These are phyloP conservation scores for Archips xylosteana DNA, from an alignment of 2,888 invertebrate genomes.

Conservation along the genomic window DNA sequence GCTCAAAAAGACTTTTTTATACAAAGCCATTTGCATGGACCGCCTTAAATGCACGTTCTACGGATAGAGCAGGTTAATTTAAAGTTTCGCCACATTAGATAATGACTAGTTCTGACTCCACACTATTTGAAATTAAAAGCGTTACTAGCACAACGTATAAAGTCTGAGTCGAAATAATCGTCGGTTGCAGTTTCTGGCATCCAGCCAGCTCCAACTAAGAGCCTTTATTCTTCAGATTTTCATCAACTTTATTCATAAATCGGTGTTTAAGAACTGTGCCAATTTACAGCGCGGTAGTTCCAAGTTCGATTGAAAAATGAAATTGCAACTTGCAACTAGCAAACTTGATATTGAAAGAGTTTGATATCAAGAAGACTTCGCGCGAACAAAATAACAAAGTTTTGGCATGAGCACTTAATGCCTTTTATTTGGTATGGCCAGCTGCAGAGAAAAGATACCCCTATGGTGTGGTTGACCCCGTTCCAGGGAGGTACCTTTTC, in stretches of 20 bases:
- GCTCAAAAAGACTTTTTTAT: too few species aligned
- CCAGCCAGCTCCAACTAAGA: slow-evolving; percentile 61
- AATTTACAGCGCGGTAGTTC: slow-evolving; percentile 31
- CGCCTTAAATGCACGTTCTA: background rate
- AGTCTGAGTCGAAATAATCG: slow-evolving; percentile 65
- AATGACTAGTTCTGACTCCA: slow-evolving; percentile 37
- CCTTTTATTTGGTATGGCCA: background rate
- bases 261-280: slow-evolving; percentile 40
- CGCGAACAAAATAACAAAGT: background rate
- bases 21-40: too few species aligned
- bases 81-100: background rate
- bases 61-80: background rate
- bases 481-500: too few species aligned
- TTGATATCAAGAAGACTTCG: background rate
- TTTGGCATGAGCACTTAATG: too few species aligned
- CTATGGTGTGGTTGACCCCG: too few species aligned
- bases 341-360: slow-evolving; percentile 22
- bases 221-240: slow-evolving; percentile 61
- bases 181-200: slow-evolving; percentile 60
- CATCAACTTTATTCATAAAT: slow-evolving; percentile 51
- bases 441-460: too few species aligned
- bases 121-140: slow-evolving; percentile 53
- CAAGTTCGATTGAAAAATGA: slow-evolving; percentile 30
- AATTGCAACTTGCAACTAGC: slow-evolving; percentile 18
- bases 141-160: slow-evolving; percentile 50